Conservation (phyloP, 2,113 vertebrate genomes). For the Mustelus asterias region DNA sequence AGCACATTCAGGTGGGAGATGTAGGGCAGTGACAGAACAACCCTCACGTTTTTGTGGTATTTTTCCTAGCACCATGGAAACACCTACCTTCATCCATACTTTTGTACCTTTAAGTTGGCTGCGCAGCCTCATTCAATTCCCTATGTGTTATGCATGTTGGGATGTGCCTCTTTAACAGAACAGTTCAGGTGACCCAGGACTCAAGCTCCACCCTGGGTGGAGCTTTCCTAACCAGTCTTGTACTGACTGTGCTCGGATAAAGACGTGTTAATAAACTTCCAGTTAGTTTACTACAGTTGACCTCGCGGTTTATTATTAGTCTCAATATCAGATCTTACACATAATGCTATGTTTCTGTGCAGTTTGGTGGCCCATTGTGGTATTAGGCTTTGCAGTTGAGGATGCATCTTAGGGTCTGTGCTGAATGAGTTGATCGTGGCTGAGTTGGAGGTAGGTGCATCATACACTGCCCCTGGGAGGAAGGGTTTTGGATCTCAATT, state of each 20-base stretch:
- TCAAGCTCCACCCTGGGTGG: no score
- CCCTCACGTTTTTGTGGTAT: no score
- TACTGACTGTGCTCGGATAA: no score
- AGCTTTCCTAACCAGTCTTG: no score
- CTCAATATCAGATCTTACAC: no score
- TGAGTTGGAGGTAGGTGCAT: not conserved
- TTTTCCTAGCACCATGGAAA: not conserved
- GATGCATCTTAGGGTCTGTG: not conserved
- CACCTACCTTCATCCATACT: not conserved
- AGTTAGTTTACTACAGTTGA: no score
- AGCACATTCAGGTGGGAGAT: not conserved
- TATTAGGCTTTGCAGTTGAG: not conserved
- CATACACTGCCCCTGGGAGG: not conserved
- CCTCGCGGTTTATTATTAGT: no score
- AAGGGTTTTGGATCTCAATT: not conserved
- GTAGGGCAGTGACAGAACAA: not conserved
- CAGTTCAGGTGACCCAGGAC: no score
- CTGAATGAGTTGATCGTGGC: not conserved
- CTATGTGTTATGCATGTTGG: no score
- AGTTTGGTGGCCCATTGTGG: not conserved
- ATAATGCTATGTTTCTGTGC: not conserved
- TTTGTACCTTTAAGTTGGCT: not conserved
- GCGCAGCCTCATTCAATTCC: not conserved
- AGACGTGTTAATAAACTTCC: no score
- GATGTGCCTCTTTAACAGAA: no score